Evolutionary conservation across 2,797 vertebrate genomes (phyloP), one percentile per base, ranked within the genome.

Genomic region (Staurois parvus): DNA sequence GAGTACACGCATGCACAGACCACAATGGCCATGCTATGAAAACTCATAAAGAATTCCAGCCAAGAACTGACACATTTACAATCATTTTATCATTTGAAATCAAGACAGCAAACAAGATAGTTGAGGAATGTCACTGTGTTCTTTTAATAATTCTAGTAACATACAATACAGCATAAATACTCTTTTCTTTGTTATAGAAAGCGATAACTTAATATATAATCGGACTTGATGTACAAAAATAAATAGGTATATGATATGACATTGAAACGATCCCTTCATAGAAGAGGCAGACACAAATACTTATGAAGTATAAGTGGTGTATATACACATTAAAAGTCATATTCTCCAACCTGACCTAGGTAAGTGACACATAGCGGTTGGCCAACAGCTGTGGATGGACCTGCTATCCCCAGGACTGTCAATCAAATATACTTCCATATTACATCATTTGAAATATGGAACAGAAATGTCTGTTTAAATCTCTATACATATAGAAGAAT

Each of bases 171-270:
- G 96, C 96, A 99, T 99, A 99, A 99, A 99, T 99, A 99, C 96
- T 99, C 96, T 97, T 95, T 97, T 95, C 56, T 95, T 97, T 92
- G 96, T 95, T 95, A 95, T 96, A 98, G 95, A 94, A 96, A 96
- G 96, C 80, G 95, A 97, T 96, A 97, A 96, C 92, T 96, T 96
- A 95, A 95, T 94, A 94, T 95, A 95, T 97, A 97, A 97, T 94
- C 96, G 96, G 96, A 96, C 94, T 96, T 95, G 95, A 96, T 97
- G 97, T 99, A 99, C 97, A 99, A 99, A 99, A 99, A 99, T 99
- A 99, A 99, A 99, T 99, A 98, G 86, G 93, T 94, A 96, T 94
- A 95, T 94, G 95, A 97, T 97, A 97, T 95, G 93, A 90, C 96
- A 97, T 96, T 96, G 97, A 96, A 96, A 97, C 95, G 95, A 94